Evolutionary conservation across 2,888 invertebrate genomes (phyloP).

Genomic region (Drosophila siamana): DNA sequence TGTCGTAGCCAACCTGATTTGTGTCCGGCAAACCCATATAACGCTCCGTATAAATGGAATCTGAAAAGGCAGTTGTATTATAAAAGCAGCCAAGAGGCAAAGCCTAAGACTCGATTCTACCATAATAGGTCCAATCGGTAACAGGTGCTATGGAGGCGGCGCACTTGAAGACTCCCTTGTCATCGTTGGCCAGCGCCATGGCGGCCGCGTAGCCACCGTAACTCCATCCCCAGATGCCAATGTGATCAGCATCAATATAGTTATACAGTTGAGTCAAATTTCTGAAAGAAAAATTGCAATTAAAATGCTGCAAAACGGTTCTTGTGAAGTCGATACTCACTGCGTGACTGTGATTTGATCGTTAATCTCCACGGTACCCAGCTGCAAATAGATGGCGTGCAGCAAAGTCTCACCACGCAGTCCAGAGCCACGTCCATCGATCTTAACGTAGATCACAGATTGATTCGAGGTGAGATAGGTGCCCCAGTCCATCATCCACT

Average conservation of each 20-base stretch:
- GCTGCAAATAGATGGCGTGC: conserved; percentile 92
- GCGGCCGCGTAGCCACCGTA: conserved; percentile 98
- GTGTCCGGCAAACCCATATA: conserved; percentile 96
- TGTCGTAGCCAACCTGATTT: conserved; percentile 91
- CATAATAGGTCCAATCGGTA: conserved; percentile 98
- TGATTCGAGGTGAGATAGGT: conserved; percentile 93
- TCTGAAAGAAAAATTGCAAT: conserved; percentile 75
- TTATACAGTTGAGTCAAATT: conserved; percentile 87
- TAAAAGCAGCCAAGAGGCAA: fast-evolving
- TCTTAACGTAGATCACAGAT: conserved; percentile 93
- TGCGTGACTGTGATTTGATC: conserved; percentile 95
- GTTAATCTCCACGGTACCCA: conserved; percentile 95
- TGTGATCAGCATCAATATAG: conserved; percentile 92
- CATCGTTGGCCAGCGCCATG: conserved; percentile 93
- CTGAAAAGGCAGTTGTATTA: conserved; percentile 85
- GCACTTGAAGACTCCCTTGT: conserved; percentile 92
- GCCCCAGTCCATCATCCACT: conserved; percentile 94
- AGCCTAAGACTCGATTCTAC: conserved; percentile 85
- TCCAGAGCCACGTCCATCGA: conserved; percentile 96
- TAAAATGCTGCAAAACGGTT: neutral
- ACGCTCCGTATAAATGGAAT: conserved; percentile 98
- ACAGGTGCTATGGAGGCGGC: conserved; percentile 98
- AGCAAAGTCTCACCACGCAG: conserved; percentile 93
- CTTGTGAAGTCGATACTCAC: conserved; percentile 60
- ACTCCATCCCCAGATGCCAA: conserved; percentile 99